phyloP scores from a whole-genome alignment of 2,113 vertebrate species.

The Cebidichthys violaceus region DNA sequence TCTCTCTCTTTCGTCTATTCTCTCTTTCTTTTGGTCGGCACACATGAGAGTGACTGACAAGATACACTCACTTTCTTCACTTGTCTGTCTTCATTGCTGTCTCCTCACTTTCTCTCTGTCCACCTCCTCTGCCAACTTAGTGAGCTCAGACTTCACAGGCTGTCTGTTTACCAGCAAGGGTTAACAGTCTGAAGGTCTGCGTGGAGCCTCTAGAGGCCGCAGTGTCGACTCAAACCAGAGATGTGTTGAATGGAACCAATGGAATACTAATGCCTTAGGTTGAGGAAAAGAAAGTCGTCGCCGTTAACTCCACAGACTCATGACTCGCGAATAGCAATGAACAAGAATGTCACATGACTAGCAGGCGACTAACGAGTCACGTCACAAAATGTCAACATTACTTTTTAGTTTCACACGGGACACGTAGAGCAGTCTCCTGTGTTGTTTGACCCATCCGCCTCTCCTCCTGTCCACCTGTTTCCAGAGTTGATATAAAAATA shows the following conservation, averaged over 20 bases:
- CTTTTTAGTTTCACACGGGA: too few relatives aligned
- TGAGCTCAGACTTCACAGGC: not conserved
- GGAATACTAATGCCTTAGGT: not conserved
- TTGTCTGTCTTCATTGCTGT: slow-evolving; percentile 27
- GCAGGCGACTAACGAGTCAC: too few relatives aligned
- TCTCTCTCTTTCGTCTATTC: not conserved
- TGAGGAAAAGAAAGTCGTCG: too few relatives aligned
- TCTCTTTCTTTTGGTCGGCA: slow-evolving; percentile 38
- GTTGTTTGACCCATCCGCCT: too few relatives aligned
- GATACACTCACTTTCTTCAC: slow-evolving; percentile 7
- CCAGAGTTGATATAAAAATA: too few relatives aligned
- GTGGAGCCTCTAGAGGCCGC: not conserved
- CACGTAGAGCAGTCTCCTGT: too few relatives aligned
- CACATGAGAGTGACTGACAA: slow-evolving; percentile 46
- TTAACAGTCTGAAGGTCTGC: not conserved
- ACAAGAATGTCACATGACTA: too few relatives aligned
- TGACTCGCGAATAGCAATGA: too few relatives aligned
- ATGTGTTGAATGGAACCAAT: not conserved
- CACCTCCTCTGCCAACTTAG: slow-evolving; percentile 6
- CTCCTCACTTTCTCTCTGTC: slow-evolving; percentile 18
- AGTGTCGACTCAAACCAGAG: not conserved
- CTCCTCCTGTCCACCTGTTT: too few relatives aligned
- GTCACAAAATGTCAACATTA: too few relatives aligned
- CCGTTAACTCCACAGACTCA: too few relatives aligned
- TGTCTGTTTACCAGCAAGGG: slow-evolving; percentile 3